Evolutionary conservation across 2,797 vertebrate genomes (phyloP), one percentile per base, ranked within the genome.

Genomic region (Eulemur rubriventer): DNA sequence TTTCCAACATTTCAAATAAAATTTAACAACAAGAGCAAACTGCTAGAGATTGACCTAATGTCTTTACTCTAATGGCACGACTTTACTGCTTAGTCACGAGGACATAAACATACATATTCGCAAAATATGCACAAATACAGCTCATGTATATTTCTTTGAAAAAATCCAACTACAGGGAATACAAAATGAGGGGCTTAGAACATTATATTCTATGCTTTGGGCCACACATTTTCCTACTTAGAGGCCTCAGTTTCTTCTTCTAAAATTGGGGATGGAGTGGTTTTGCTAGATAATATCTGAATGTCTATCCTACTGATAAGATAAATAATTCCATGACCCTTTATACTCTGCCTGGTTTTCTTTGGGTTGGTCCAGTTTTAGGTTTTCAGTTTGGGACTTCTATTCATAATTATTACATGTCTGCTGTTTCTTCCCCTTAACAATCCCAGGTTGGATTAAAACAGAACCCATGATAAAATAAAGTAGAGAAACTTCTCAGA

Each of bases 1-100:
- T n/a, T 30, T 9, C 22, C 63, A 94, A 33, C 2, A 59, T 94
- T 96, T 87, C 43, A 81, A 84, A 72, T 63, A 72, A 91, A 94
- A 94, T 43, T 94, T 83, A 89, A 10, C 4, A 84, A 75, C 4
- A 84, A 75, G 26, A 93, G 73, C 46, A 92, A 92, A 83, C 57
- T 20, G 57, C 35, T 55, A 10, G 28, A 87, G 46, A 76, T 28
- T 75, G 33, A 70, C n/a, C 4, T 17, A 92, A 63, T 26, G 70
- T 1, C 26, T 82, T 57, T 94, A 48, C 26, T 55, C 18, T 46
- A 93, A 86, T 17, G 20, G 28, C 50, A 48, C 22, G 12, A 83
- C 76, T 95, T 50, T 48, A 76, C 35, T 52, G 17, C 57, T 75
- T 80, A 80, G 8, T 30, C 70, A 69, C 0, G 0, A 26, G 12